Evolutionary conservation across 2,888 invertebrate genomes (phyloP).

Genomic region (Pheosia gnoma): DNA sequence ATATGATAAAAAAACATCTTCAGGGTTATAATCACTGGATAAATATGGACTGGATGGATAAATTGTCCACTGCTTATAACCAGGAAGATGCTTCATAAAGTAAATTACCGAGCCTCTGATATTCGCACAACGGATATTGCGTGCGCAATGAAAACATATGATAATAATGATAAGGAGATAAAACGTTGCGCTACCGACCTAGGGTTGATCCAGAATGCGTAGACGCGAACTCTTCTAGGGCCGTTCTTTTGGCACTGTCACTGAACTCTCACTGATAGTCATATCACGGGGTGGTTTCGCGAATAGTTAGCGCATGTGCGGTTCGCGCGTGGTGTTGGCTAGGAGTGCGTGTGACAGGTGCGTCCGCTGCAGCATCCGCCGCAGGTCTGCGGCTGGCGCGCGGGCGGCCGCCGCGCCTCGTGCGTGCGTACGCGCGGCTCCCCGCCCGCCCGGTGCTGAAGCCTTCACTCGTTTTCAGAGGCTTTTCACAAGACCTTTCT

Average conservation of each 20-base stretch:
- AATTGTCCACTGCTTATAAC: neutral
- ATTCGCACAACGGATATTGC: slow-evolving; percentile 67
- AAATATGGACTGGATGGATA: too few species aligned
- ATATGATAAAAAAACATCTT: too few species aligned
- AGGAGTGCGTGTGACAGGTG: slow-evolving; percentile 60
- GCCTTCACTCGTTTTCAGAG: slow-evolving; percentile 57
- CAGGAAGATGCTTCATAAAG: slow-evolving; percentile 12
- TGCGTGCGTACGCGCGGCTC: slow-evolving; percentile 73
- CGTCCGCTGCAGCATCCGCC: slow-evolving; percentile 77
- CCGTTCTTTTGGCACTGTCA: slow-evolving; percentile 61
- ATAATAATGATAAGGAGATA: slow-evolving; percentile 65
- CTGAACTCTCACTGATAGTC: slow-evolving; percentile 65
- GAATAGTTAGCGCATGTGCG: slow-evolving; percentile 42
- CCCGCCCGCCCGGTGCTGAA: slow-evolving; percentile 68
- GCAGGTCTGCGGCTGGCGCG: slow-evolving; percentile 59
- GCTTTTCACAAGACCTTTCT: slow-evolving; percentile 11
- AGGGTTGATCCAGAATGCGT: slow-evolving; percentile 67
- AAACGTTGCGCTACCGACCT: slow-evolving; percentile 69
- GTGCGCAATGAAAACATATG: slow-evolving; percentile 63
- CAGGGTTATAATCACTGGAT: too few species aligned
- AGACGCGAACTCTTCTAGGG: slow-evolving; percentile 49
- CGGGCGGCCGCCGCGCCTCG: slow-evolving; percentile 61
- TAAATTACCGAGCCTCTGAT: slow-evolving; percentile 28
- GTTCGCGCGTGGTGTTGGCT: slow-evolving; percentile 35
- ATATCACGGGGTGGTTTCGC: slow-evolving; percentile 56